Evolutionary conservation across 2,888 invertebrate genomes (phyloP).

Genomic region (Thysanoteuthis rhombus): DNA sequence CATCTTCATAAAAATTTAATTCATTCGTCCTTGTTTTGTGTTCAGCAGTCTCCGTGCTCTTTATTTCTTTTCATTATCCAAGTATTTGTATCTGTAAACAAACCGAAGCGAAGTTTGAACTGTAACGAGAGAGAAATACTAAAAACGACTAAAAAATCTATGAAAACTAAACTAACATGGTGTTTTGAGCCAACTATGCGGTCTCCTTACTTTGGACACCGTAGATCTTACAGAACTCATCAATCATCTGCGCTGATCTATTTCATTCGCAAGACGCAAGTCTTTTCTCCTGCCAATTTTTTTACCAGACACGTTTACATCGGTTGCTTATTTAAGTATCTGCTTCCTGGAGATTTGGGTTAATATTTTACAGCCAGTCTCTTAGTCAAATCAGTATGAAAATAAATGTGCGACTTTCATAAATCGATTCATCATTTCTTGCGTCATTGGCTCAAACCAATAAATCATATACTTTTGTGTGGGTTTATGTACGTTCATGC

Average conservation of each 20-base stretch:
- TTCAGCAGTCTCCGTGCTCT: neutral
- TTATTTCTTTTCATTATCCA: neutral
- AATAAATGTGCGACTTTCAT: neutral
- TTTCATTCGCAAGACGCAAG: neutral
- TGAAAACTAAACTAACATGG: neutral
- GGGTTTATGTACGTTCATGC: no score
- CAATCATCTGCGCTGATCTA: neutral
- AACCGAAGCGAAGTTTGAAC: neutral
- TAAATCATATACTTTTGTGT: no score
- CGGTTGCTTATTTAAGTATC: neutral
- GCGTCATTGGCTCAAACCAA: neutral
- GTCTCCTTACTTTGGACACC: neutral
- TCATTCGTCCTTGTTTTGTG: neutral
- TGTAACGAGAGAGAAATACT: neutral
- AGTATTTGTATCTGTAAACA: neutral
- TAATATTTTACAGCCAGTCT: neutral
- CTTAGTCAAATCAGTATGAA: neutral
- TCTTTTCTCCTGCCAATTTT: neutral
- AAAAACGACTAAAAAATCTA: neutral
- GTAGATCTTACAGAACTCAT: neutral
- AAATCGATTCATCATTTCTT: neutral
- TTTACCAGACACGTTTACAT: neutral
- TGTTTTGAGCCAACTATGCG: neutral
- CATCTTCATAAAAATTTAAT: neutral
- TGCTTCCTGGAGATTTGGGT: neutral